phyloP scores from a whole-genome alignment of 2,113 vertebrate species.

The Hippocampus guttulatus region DNA sequence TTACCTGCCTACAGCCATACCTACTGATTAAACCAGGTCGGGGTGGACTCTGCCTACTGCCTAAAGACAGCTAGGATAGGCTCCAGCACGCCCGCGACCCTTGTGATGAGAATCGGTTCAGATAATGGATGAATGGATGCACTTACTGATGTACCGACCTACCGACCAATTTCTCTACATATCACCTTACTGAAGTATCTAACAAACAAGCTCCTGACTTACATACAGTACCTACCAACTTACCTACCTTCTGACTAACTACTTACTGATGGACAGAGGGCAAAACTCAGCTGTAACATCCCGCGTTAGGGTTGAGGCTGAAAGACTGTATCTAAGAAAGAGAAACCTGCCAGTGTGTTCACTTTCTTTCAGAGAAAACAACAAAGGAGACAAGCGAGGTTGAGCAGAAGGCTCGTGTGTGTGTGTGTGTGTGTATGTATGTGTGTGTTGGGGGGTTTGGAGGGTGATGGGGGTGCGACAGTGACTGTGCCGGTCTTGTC shows the following conservation, averaged over 20 bases:
- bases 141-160: neutral
- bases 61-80: too few relatives aligned
- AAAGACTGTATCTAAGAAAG: neutral
- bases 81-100: too few relatives aligned
- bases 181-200: neutral
- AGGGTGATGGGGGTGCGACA: constrained; percentile 57
- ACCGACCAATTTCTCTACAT: neutral
- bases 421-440: neutral
- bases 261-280: neutral
- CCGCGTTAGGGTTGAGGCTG: neutral
- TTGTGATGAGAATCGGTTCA: too few relatives aligned
- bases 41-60: too few relatives aligned
- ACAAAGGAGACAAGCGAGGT: constrained; percentile 17
- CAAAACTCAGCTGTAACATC: neutral
- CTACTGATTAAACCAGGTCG: too few relatives aligned
- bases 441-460: constrained; percentile 14
- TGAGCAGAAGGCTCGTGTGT: constrained; percentile 19
- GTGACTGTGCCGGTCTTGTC: constrained; percentile 60
- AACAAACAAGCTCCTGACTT: neutral
- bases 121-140: too few relatives aligned
- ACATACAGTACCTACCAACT: too few relatives aligned
- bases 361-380: neutral
- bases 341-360: neutral
- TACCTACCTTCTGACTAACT: neutral
- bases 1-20: neutral